Conservation (phyloP, 2,888 invertebrate genomes). For the Sialis lutaria region DNA sequence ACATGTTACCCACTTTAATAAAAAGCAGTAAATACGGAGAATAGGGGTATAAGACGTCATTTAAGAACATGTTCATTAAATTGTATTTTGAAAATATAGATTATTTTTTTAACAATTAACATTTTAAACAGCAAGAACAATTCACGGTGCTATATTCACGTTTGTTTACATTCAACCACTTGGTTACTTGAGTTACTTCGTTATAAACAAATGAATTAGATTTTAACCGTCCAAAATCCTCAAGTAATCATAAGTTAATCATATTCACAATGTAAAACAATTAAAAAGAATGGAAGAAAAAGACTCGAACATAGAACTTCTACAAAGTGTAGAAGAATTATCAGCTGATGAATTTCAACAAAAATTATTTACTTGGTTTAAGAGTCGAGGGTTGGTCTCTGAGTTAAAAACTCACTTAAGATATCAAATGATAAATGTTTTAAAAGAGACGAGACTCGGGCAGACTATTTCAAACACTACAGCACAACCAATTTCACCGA, state of each 20-base stretch:
- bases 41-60: too few species aligned
- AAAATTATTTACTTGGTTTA: conserved; percentile 36
- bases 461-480: conserved; percentile 17
- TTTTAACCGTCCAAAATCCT: neutral
- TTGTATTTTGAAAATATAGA: too few species aligned
- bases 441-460: conserved; percentile 30
- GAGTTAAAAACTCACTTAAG: conserved; percentile 39
- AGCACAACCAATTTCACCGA: conserved; percentile 27
- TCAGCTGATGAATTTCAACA: conserved; percentile 35
- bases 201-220: too few species aligned
- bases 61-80: too few species aligned
- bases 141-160: too few species aligned
- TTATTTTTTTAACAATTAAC: too few species aligned
- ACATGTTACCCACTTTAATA: too few species aligned
- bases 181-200: too few species aligned
- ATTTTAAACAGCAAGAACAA: too few species aligned
- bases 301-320: conserved; percentile 14
- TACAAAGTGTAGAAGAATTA: conserved; percentile 12
- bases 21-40: too few species aligned
- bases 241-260: neutral
- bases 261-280: neutral
- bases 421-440: conserved; percentile 35
- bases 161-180: too few species aligned
- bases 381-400: conserved; percentile 38
- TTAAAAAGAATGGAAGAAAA: conserved; percentile 7